Percentiles rank a stretch among this genome's conserved stretches.
Conservation (phyloP, 2,113 vertebrate genomes). For the Dicerorhinus sumatrensis region DNA sequence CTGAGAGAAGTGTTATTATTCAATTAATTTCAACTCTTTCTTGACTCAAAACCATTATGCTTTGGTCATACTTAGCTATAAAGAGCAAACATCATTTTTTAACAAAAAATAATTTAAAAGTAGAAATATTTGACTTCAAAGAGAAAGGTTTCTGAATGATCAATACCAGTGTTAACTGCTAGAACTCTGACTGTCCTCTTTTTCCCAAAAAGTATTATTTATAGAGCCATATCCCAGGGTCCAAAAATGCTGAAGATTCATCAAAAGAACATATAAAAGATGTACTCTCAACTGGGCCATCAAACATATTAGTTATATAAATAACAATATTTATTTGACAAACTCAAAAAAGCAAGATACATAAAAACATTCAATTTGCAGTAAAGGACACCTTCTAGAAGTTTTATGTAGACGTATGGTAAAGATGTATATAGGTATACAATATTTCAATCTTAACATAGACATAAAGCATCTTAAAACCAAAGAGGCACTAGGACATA, state of each 20-base stretch:
- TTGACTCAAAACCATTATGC: slow-evolving; percentile 15
- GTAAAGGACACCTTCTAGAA: neutral
- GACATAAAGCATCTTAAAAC: slow-evolving; percentile 46
- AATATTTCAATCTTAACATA: slow-evolving; percentile 30
- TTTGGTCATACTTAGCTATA: slow-evolving; percentile 46
- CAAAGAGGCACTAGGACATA: slow-evolving; percentile 6
- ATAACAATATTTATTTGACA: slow-evolving; percentile 56
- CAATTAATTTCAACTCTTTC: slow-evolving; percentile 53
- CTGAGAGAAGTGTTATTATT: neutral
- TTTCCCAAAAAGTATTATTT: slow-evolving; percentile 52
- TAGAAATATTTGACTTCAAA: neutral
- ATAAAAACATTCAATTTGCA: slow-evolving; percentile 59
- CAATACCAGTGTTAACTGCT: neutral
- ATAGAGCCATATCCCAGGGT: slow-evolving; percentile 9
- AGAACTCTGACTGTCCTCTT: slow-evolving; percentile 4
- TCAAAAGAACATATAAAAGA: slow-evolving; percentile 50
- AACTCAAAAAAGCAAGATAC: slow-evolving; percentile 36
- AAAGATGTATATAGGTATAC: neutral
- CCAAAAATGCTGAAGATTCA: slow-evolving; percentile 46
- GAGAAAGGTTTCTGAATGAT: slow-evolving; percentile 30
- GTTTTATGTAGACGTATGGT: slow-evolving; percentile 18
- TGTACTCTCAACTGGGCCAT: slow-evolving; percentile 31
- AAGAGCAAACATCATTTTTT: slow-evolving; percentile 40
- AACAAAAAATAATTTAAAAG: slow-evolving; percentile 29
- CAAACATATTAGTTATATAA: slow-evolving; percentile 58